phyloP scores from a whole-genome alignment of 2,113 vertebrate species.

The Chloroceryle aenea region DNA sequence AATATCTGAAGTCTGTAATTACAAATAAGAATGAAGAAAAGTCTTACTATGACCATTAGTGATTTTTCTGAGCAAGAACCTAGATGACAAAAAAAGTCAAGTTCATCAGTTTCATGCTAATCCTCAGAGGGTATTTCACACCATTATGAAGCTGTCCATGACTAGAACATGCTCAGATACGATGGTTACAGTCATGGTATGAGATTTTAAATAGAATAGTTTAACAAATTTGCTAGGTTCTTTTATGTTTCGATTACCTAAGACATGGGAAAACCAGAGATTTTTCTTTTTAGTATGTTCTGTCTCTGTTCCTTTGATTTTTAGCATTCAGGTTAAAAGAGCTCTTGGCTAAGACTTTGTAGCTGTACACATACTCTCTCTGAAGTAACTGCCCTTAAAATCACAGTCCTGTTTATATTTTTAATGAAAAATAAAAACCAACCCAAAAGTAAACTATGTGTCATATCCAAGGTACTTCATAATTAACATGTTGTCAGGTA shows the following conservation, averaged over 20 bases:
- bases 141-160: neutral
- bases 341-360: neutral
- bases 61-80: neutral
- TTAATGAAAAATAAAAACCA: neutral
- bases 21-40: neutral
- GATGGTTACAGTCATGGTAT: neutral
- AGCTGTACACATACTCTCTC: neutral
- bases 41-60: neutral
- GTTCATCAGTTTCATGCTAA: neutral
- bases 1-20: neutral
- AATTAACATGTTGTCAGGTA: neutral
- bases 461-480: neutral
- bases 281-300: neutral
- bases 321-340: neutral
- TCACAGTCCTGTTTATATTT: neutral
- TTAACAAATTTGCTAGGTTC: neutral
- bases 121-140: neutral
- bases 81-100: neutral
- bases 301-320: neutral
- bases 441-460: neutral
- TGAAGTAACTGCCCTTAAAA: neutral
- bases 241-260: neutral
- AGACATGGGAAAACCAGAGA: neutral
- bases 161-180: neutral
- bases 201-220: neutral